A percentile compares a stretch with the other conserved stretches of the same genome.
These are phyloP conservation scores for Gymnopithys bicolor DNA, from an alignment of 2,797 vertebrate species.

Conservation along the genomic window DNA sequence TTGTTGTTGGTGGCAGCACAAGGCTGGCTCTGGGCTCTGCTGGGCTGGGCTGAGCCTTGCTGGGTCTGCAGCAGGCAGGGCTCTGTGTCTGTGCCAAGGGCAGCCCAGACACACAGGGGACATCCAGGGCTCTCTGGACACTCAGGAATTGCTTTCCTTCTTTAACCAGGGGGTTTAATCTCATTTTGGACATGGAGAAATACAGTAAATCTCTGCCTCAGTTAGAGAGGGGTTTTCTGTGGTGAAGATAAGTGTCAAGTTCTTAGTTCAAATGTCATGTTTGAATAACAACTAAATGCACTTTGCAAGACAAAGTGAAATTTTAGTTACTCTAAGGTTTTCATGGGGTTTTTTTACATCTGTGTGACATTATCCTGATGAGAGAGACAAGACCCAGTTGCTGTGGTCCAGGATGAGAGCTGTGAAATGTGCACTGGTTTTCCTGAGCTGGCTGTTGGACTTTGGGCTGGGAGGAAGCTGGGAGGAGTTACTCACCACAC, in stretches of 20 bases:
- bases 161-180: not conserved
- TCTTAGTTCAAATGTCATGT: not conserved
- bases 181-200: not conserved
- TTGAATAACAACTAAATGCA: not conserved
- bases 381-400: not conserved
- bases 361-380: not conserved
- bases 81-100: not conserved
- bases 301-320: not conserved
- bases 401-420: not conserved
- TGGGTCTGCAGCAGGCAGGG: not conserved
- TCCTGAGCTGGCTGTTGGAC: not conserved
- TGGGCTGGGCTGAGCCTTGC: not conserved
- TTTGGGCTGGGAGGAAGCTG: not conserved
- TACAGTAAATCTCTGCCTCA: not conserved
- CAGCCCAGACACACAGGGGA: accelerated
- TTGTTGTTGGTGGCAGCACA: not conserved
- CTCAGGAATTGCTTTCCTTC: not conserved
- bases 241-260: not conserved
- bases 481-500: not conserved
- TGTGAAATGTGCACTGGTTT: not conserved
- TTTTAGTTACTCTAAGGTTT: not conserved
- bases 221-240: not conserved
- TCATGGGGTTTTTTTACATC: accelerated
- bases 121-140: not conserved
- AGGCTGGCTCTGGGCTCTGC: not conserved